These are phyloP conservation scores for Drosophila mulleri DNA, from an alignment of 2,888 invertebrate species.

Conservation along the genomic window DNA sequence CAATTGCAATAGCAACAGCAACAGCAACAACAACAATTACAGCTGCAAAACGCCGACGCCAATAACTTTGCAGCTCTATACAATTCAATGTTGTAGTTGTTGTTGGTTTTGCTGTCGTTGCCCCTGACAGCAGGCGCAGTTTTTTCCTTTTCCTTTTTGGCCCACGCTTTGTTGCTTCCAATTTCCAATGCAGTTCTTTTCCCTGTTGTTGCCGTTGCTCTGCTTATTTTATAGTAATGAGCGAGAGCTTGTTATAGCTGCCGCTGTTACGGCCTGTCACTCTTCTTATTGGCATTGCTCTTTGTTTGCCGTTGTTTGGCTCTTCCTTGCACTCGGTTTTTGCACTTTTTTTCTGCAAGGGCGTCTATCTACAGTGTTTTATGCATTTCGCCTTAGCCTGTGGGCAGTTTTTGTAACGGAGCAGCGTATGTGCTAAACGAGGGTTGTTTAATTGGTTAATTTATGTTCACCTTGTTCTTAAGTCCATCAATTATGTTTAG, in stretches of 20 bases:
- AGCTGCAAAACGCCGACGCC: conserved; percentile 63
- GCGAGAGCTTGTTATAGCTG: conserved; percentile 34
- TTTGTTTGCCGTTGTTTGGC: conserved; percentile 47
- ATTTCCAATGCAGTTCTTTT: conserved; percentile 41
- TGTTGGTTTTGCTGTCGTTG: conserved; percentile 26
- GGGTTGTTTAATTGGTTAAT: conserved; percentile 14
- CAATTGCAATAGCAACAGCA: conserved; percentile 42
- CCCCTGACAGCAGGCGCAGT: conserved; percentile 32
- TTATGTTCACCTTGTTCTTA: background rate
- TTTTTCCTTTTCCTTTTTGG: conserved; percentile 54
- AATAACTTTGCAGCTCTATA: conserved; percentile 46
- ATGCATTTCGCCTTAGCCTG: conserved; percentile 25
- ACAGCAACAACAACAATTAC: conserved; percentile 43
- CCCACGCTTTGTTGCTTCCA: conserved; percentile 45
- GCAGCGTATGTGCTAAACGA: conserved; percentile 16
- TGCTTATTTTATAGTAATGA: conserved; percentile 52
- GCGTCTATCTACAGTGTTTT: conserved; percentile 42
- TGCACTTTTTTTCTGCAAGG: conserved; percentile 17
- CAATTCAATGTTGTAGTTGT: conserved; percentile 4
- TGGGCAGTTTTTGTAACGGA: conserved; percentile 43
- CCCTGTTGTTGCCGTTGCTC: conserved; percentile 38
- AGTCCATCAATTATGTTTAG: background rate
- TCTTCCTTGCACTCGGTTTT: conserved; percentile 32
- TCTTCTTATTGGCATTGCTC: conserved; percentile 62
- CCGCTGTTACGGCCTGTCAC: conserved; percentile 48